Base-by-base conservation (phyloP, 2,797 vertebrate species). In the Myotis daubentonii region DNA sequence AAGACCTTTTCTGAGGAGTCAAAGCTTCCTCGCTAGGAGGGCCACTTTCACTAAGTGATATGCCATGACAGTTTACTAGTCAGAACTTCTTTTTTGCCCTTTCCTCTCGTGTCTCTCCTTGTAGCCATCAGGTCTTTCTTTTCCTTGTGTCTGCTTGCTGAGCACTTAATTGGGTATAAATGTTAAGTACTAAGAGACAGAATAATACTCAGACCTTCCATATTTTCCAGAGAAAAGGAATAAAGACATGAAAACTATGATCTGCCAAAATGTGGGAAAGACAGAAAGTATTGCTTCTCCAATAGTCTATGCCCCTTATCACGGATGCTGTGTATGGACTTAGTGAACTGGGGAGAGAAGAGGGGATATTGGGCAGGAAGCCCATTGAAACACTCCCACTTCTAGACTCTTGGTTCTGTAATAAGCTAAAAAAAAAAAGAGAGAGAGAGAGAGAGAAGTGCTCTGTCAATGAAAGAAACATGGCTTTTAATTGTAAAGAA, bases 101-200 rank as follows among this genome's bases (percentile, higher is more conserved):
- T 89, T 80, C n/a, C 47, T 89, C 38, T 55, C 22, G 0, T 7
- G 25, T 55, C 33, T 89, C 49, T 74, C 71, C 38, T 17, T 55
- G 41, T 66, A 79, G 41, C 80, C 57, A 49, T 47, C 15, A 12
- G 33, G 22, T 88, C 41, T 92, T 91, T 44, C 49, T 33, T 55
- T 36, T 62, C 60, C 28, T 28, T 13, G 28, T 15, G 60, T 62
- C 60, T 13, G 20, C 25, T 30, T 49, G 17, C n/a, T 83, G 53
- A 82, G 38, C 57, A 78, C 66, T 90, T 90, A 90, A 92, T 36
- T 94, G 85, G 82, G 89, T 72, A 44, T n/a, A 91, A 70, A 89
- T 83, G 78, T 93, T 92, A 88, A 93, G 17, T 62, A 62, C 65
- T 28, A 74, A 81, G 36, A 93, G 30, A 36, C 28, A 94, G 76